Conservation (phyloP, 2,113 vertebrate genomes). For the Oriolus oriolus region DNA sequence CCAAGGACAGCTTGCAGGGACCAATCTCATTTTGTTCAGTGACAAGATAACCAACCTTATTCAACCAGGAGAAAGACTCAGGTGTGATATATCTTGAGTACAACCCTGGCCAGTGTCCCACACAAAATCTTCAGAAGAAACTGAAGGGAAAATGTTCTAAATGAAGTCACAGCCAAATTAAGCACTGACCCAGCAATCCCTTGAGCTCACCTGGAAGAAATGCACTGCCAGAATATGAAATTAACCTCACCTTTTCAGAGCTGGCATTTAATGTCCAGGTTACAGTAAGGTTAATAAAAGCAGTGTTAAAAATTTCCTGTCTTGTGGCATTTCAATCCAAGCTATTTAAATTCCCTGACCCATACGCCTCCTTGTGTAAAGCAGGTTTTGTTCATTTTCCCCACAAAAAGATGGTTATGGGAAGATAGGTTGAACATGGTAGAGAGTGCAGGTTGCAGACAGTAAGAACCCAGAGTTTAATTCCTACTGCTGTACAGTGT, state of each 20-base stretch:
- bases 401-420: not conserved
- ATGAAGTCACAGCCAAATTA: not conserved
- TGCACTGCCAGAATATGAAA: not conserved
- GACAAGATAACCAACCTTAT: not conserved
- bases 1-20: not conserved
- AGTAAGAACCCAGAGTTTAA: not conserved
- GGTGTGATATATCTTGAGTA: rapidly evolving
- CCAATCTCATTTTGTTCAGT: not conserved
- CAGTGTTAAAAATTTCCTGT: not conserved
- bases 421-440: not conserved
- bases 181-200: not conserved
- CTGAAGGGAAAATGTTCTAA: not conserved
- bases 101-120: not conserved
- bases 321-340: not conserved
- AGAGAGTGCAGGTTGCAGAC: not conserved
- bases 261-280: not conserved
- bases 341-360: not conserved
- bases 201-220: not conserved
- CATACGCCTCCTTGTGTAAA: not conserved
- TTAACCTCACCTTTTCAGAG: not conserved
- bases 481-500: not conserved
- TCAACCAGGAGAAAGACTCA: not conserved
- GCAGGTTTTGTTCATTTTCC: not conserved
- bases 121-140: not conserved
- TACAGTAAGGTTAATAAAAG: slow-evolving; percentile 17